phyloP scores from a whole-genome alignment of 2,797 vertebrate genomes.

The Myotis findleyi region DNA sequence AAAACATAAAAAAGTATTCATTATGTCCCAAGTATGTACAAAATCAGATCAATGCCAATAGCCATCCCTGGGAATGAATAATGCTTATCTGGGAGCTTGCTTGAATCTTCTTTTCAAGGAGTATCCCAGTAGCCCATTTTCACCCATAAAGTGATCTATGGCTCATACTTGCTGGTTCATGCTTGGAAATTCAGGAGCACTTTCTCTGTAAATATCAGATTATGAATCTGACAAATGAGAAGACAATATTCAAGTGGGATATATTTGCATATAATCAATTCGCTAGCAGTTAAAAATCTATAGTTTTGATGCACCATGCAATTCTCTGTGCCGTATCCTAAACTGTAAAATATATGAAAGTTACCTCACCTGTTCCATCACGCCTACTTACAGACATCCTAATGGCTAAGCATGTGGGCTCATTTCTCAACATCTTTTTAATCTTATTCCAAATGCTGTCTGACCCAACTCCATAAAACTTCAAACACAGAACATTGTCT shows the following conservation, averaged over 20 bases:
- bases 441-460: not conserved
- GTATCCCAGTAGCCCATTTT: not conserved
- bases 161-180: not conserved
- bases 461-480: not conserved
- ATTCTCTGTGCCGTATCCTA: not conserved
- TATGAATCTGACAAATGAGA: conserved; percentile 1
- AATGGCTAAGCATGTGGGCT: not conserved
- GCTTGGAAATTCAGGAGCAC: not conserved
- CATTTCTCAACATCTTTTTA: not conserved
- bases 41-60: not conserved
- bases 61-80: not conserved
- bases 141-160: not conserved
- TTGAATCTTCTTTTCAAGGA: not conserved
- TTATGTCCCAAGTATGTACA: not conserved
- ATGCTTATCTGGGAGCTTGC: not conserved
- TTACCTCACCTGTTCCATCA: not conserved
- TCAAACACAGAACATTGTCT: not conserved
- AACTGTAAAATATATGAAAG: not conserved
- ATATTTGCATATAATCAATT: not conserved
- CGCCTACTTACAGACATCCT: not conserved
- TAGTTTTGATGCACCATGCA: not conserved
- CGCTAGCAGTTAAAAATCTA: not conserved
- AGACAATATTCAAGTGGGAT: not conserved
- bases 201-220: not conserved
- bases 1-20: not conserved